phyloP scores from a whole-genome alignment of 2,797 vertebrate species.

The Gallinago nigripennis region DNA sequence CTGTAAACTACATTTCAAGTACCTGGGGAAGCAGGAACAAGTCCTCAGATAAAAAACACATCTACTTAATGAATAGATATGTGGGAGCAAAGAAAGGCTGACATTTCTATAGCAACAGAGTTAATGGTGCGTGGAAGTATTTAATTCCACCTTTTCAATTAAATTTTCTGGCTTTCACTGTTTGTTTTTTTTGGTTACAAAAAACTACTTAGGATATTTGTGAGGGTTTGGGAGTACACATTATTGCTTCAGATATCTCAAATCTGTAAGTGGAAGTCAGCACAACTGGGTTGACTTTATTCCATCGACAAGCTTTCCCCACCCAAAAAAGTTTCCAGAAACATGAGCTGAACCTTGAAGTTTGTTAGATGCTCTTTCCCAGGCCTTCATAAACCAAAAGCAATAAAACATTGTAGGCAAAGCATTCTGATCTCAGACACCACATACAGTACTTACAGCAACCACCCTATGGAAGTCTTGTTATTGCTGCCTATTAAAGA shows the following conservation, averaged over 20 bases:
- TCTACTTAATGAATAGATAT: constrained; percentile 1
- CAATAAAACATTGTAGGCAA: constrained; percentile 27
- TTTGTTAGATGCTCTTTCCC: constrained; percentile 25
- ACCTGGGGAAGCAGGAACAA: constrained; percentile 28
- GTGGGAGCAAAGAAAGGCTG: constrained; percentile 28
- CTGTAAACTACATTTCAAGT: not conserved
- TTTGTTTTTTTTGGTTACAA: not conserved
- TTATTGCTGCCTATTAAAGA: constrained; percentile 62
- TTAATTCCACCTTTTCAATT: constrained; percentile 32
- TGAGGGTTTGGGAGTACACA: not conserved
- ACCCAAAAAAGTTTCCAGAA: constrained; percentile 12
- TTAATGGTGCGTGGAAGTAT: constrained; percentile 9
- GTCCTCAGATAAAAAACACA: not conserved
- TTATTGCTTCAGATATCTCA: too few relatives aligned
- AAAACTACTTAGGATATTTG: not conserved
- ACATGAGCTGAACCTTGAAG: not conserved
- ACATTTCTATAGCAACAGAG: constrained; percentile 36
- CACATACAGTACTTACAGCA: constrained; percentile 14
- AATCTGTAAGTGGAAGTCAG: not conserved
- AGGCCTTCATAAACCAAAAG: constrained; percentile 34
- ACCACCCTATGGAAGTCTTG: constrained; percentile 4
- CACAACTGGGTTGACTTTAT: not conserved
- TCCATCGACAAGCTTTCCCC: not conserved
- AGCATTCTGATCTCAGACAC: constrained; percentile 46
- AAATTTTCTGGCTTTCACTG: not conserved